These are phyloP conservation scores for Ageneiosus marmoratus DNA, from an alignment of 2,113 vertebrate genomes.

Conservation along the genomic window DNA sequence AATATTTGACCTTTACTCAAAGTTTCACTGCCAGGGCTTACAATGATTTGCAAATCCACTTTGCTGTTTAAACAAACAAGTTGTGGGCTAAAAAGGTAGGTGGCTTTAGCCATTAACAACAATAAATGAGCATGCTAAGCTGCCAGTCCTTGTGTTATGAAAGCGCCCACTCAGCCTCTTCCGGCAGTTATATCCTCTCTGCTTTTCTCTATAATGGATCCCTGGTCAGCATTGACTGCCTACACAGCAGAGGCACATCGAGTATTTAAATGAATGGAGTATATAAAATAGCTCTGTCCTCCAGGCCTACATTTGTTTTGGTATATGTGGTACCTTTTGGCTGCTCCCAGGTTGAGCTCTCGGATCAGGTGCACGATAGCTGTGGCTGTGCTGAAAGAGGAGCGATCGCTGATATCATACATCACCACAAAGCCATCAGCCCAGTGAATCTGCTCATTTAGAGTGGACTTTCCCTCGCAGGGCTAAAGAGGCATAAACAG, in stretches of 20 bases:
- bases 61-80: conserved; percentile 17
- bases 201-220: conserved; percentile 7
- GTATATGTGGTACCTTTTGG: conserved; percentile 76
- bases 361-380: conserved; percentile 79
- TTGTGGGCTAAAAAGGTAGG: conserved; percentile 29
- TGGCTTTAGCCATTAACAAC: conserved; percentile 23
- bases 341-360: conserved; percentile 69
- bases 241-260: conserved; percentile 29
- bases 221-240: conserved; percentile 25
- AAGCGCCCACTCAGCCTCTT: conserved; percentile 26
- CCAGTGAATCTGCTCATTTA: conserved; percentile 80
- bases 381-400: conserved; percentile 83
- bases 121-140: conserved; percentile 9
- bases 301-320: neutral
- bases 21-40: neutral
- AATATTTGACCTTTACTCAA: conserved; percentile 1
- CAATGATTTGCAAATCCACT: neutral
- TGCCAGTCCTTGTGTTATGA: conserved; percentile 15
- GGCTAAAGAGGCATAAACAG: conserved; percentile 60
- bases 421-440: conserved; percentile 86
- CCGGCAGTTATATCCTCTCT: conserved; percentile 20
- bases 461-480: conserved; percentile 70
- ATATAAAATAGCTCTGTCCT: conserved; percentile 21
- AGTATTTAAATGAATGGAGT: conserved; percentile 15
- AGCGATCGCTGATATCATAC: conserved; percentile 85